Conservation (phyloP, 2,888 invertebrate species). For the Cheiracanthium punctorium region DNA sequence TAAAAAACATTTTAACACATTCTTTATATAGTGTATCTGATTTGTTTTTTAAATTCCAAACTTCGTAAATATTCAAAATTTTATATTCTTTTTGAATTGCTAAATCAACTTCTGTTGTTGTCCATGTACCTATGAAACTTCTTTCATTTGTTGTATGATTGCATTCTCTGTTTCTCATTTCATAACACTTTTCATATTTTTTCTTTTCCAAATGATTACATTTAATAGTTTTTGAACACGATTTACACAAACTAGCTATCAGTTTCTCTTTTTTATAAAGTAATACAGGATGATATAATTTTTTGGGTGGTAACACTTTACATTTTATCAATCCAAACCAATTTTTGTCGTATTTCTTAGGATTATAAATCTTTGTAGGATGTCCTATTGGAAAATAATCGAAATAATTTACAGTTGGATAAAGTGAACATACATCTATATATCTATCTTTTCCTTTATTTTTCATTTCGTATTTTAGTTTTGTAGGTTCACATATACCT, state of each 20-base stretch:
- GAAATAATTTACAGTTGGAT: constrained; percentile 19
- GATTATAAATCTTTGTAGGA: too few species aligned
- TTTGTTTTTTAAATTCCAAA: neutral
- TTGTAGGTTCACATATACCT: too few species aligned
- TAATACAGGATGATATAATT: constrained; percentile 25
- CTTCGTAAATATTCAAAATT: neutral
- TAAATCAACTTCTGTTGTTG: neutral
- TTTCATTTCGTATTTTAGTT: constrained; percentile 21
- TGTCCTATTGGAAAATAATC: neutral
- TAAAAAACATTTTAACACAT: neutral
- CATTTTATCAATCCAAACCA: constrained; percentile 15
- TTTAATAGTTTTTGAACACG: neutral
- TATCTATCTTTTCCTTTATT: neutral
- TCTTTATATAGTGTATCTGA: constrained; percentile 1
- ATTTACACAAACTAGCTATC: too few species aligned
- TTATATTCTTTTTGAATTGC: neutral
- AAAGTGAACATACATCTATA: constrained; percentile 6
- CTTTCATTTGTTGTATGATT: neutral
- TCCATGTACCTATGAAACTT: constrained; percentile 3
- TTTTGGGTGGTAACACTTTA: too few species aligned
- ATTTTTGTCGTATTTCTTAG: constrained; percentile 7
- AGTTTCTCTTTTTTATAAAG: constrained; percentile 13
- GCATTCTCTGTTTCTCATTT: constrained; percentile 17
- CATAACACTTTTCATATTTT: neutral
- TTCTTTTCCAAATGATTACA: neutral